A percentile compares a stretch with the other conserved stretches of the same genome.
Evolutionary conservation across 2,113 vertebrate genomes (phyloP).

Genomic region (Struthio camelus): DNA sequence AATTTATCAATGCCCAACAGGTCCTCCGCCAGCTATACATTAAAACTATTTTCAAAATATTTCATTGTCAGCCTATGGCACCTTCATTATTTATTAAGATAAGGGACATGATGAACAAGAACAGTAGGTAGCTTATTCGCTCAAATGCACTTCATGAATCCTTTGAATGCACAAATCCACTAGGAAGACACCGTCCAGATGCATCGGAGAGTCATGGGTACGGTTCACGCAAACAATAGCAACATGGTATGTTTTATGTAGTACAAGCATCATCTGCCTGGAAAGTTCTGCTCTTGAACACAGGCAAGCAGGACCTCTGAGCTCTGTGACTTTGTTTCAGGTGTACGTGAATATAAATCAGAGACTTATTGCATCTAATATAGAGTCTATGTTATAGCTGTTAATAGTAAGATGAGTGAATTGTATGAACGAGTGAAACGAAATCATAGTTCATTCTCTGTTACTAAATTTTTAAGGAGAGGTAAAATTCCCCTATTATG

Average conservation of each 20-base stretch:
- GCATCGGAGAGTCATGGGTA: not conserved
- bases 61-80: slow-evolving; percentile 99
- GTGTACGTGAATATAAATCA: not conserved
- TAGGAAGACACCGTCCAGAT: slow-evolving; percentile 5
- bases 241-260: not conserved
- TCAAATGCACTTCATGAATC: slow-evolving; percentile 77
- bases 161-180: slow-evolving; percentile 26
- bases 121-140: slow-evolving; percentile 86
- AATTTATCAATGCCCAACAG: slow-evolving; percentile 97
- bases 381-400: not conserved
- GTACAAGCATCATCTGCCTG: not conserved
- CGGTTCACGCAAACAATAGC: slow-evolving; percentile 58
- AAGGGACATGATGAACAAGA: slow-evolving; percentile 89
- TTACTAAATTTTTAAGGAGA: not conserved
- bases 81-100: slow-evolving; percentile 99
- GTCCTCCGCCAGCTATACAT: slow-evolving; percentile 96
- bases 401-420: not conserved
- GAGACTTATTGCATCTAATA: not conserved
- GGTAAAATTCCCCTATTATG: not conserved
- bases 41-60: slow-evolving; percentile 99
- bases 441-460: not conserved
- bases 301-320: not conserved
- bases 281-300: not conserved
- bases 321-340: not conserved
- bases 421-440: not conserved